Evolutionary conservation across 2,797 vertebrate genomes (phyloP), one percentile per base, ranked within the genome.

Genomic region (Babyrousa celebensis): DNA sequence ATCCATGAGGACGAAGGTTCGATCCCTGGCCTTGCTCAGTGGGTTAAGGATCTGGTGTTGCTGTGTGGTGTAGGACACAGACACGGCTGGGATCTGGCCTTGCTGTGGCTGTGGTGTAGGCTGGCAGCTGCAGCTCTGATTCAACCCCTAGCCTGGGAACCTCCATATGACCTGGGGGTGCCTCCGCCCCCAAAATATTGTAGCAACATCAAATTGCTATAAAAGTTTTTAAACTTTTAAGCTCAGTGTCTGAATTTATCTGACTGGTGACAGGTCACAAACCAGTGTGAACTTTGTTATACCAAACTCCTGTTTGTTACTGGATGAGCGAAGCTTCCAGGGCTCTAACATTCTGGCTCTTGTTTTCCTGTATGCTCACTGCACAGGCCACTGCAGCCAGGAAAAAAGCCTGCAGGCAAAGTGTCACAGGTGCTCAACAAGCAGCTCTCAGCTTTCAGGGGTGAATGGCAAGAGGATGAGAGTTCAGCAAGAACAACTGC

Each of bases 161-260:
- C 43, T 48, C 43, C 43, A 48, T 48, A 48, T 48, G 43, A 5
- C 43, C 43, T 48, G 43, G 43, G 43, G 6, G 43, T 10, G 9
- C 6, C 43, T 10, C 43, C 43, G 3, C 43, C 43, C 43, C 6
- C 6, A 48, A 77, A 79, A 80, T 75, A 58, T n/a, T 29, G 36
- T 10, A 48, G 63, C 63, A 93, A 62, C 32, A 43, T 77, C 29
- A 80, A 60, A 95, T 79, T 43, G 25, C 62, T 72, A 32, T 27
- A 14, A 54, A 56, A 65, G 5, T 27, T 89, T 79, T 77, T 60
- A 62, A 56, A 67, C 25, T 65, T 52, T 54, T 10, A n/a, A 43
- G 23, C 72, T 80, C 43, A 78, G 9, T 94, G 93, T 79, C 70
- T 67, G 65, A 82, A 82, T 67, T 71, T 89, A 95, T 58, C 78